Conservation (phyloP, 2,113 vertebrate genomes). For the Bostrychus sinensis region DNA sequence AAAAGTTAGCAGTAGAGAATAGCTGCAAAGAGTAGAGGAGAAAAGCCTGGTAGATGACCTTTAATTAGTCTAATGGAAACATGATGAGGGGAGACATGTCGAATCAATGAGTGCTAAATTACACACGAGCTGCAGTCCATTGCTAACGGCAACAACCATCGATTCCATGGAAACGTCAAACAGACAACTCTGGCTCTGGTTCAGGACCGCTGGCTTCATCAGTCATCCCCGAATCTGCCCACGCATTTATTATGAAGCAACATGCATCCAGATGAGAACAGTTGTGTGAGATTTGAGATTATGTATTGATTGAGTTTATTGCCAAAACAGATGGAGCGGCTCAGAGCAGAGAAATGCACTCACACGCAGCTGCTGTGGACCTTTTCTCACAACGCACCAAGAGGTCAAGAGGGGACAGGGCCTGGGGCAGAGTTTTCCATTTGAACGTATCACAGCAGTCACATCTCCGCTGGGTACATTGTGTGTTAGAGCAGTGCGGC, state of each 20-base stretch:
- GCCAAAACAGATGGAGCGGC: slow-evolving; percentile 1
- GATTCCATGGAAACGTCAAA: not conserved
- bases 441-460: too few species aligned
- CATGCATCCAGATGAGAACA: not conserved
- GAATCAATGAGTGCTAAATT: not conserved
- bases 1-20: too few species aligned
- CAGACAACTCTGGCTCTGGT: not conserved
- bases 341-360: not conserved
- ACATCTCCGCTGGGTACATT: too few species aligned
- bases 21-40: not conserved
- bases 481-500: too few species aligned
- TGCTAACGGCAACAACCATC: not conserved
- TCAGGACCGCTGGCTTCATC: not conserved
- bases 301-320: not conserved
- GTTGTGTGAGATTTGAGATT: not conserved
- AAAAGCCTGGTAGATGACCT: not conserved
- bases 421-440: not conserved
- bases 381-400: not conserved
- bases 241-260: not conserved
- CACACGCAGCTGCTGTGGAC: not conserved
- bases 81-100: not conserved
- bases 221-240: not conserved
- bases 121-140: not conserved
- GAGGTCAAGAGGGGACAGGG: not conserved
- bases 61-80: not conserved